Base-by-base conservation (phyloP, 1,140 invertebrate species). In the Rhyacophila brunnea region DNA sequence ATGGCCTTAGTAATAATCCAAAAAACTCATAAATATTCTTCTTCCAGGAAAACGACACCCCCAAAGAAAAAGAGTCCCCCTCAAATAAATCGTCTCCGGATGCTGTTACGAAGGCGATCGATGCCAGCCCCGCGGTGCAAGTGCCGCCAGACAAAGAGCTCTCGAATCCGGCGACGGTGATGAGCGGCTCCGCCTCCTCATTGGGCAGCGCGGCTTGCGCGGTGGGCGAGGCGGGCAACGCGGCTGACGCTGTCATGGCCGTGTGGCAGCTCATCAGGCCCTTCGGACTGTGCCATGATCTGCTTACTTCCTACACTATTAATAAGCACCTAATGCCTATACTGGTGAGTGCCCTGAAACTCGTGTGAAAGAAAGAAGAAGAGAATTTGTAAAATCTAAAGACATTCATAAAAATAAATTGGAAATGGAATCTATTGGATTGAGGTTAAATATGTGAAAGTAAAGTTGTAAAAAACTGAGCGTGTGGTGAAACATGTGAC, bases 291-390 rank as follows among this genome's bases (percentile, higher is more conserved):
- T 96, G 94, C 77, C 89, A 92, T 72, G 95, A 98, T 77, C 85
- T 95, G 51, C 78, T 98, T 43, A 97, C 95, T 40, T 84, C 89
- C 61, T 85, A 90, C 65, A 96, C 93, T 50, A 89, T 98, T 69
- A 87, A 90, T 67, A 93, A 92, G 79, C 97, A 93, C 80, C 87
- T 98, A 62, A 87, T 95, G 83, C 94, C 95, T 48, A 90, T 97
- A 71, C 85, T 95, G 76, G 91, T 93, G 79, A 58, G 45, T 86
- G 87, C n/a, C n/a, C n/a, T n/a, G n/a, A n/a, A n/a, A n/a, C n/a
- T n/a, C n/a, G n/a, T n/a, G n/a, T n/a, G n/a, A n/a, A n/a, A n/a
- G n/a, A n/a, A n/a, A n/a, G n/a, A n/a, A n/a, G n/a, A n/a, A n/a
- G n/a, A n/a, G n/a, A n/a, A n/a, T n/a, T n/a, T n/a, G n/a, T n/a